Evolutionary conservation across 2,888 invertebrate genomes (phyloP).

Genomic region (Epinotia nisella): DNA sequence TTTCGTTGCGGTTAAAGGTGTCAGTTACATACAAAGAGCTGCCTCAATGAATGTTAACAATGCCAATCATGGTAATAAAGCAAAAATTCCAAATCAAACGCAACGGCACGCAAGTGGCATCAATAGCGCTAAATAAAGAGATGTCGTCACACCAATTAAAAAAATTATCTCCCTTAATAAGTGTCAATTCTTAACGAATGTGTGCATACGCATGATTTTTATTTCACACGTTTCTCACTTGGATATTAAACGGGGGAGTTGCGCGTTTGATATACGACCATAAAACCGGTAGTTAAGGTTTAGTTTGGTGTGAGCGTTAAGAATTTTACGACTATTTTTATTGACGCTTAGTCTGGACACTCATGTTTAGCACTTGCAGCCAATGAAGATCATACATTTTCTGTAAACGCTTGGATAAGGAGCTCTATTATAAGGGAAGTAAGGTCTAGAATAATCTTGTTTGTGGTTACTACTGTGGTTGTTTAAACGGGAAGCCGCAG

Average conservation of each 20-base stretch:
- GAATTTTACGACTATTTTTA: slow-evolving; percentile 81
- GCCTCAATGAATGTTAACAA: slow-evolving; percentile 46
- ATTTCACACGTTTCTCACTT: slow-evolving; percentile 79
- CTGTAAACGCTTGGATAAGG: slow-evolving; percentile 53
- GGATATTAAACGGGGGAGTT: slow-evolving; percentile 57
- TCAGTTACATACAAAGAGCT: slow-evolving; percentile 18
- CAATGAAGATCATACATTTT: slow-evolving; percentile 66
- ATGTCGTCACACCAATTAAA: slow-evolving; percentile 85
- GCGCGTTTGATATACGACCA: slow-evolving; percentile 53
- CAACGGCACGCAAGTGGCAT: slow-evolving; percentile 66
- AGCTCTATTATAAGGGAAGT: slow-evolving; percentile 55
- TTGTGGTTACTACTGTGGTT: slow-evolving; percentile 48
- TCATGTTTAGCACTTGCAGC: slow-evolving; percentile 71
- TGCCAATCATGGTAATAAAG: slow-evolving; percentile 59
- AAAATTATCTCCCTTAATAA: slow-evolving; percentile 83
- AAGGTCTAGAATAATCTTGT: slow-evolving; percentile 52
- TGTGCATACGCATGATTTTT: slow-evolving; percentile 84
- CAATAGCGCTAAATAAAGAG: slow-evolving; percentile 70
- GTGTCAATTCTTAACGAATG: slow-evolving; percentile 85
- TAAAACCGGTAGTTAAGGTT: slow-evolving; percentile 57
- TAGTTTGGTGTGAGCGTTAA: slow-evolving; percentile 55
- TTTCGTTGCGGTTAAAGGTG: slow-evolving; percentile 27
- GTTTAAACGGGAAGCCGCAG: slow-evolving; percentile 47
- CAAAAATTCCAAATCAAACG: slow-evolving; percentile 77
- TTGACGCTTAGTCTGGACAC: slow-evolving; percentile 82